Conservation (phyloP, 2,113 vertebrate species). For the Ginglymostoma cirratum region DNA sequence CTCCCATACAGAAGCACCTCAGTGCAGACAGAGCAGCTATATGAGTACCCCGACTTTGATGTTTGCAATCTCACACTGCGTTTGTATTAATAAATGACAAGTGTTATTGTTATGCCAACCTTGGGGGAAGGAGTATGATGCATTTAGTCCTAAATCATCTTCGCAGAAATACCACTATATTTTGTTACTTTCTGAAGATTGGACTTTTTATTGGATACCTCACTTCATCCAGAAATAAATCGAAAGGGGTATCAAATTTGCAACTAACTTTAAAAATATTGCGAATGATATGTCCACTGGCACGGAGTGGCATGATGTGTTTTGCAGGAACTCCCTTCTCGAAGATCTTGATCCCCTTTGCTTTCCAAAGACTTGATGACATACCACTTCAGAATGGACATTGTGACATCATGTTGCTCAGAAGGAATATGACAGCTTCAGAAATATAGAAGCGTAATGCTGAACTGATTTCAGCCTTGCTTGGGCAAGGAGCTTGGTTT, state of each 20-base stretch:
- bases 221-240: background rate
- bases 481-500: background rate
- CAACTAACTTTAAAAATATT: background rate
- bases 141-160: background rate
- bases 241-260: background rate
- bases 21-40: background rate
- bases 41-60: background rate
- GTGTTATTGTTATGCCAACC: background rate
- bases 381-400: background rate
- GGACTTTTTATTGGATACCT: background rate
- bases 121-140: background rate
- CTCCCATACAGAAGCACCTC: background rate
- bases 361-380: background rate
- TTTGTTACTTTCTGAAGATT: background rate
- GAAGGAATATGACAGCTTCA: background rate
- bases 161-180: background rate
- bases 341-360: background rate
- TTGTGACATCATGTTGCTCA: background rate
- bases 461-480: background rate
- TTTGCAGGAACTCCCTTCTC: background rate
- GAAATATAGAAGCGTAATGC: background rate
- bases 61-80: background rate
- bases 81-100: background rate
- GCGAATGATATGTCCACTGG: background rate
- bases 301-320: background rate